These are phyloP conservation scores for Antennarius striatus DNA, from an alignment of 2,113 vertebrate genomes.

Conservation along the genomic window DNA sequence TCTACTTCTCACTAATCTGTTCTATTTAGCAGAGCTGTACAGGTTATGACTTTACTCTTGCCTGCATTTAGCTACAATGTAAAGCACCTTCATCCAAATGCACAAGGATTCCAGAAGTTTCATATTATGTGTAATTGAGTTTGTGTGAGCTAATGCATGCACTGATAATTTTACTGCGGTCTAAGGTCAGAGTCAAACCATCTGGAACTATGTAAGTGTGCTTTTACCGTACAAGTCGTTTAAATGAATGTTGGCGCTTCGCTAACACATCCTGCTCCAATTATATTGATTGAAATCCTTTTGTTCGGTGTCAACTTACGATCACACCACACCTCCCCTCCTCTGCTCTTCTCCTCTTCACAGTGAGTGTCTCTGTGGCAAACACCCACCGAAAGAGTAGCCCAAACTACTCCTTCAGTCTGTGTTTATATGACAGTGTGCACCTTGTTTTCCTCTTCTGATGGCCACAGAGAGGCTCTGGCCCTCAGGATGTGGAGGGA, in stretches of 20 bases:
- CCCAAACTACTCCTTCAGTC: slow-evolving; percentile 42
- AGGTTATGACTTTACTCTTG: slow-evolving; percentile 18
- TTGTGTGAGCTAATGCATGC: slow-evolving; percentile 24
- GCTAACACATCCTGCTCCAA: slow-evolving; percentile 5
- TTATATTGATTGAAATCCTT: slow-evolving; percentile 37
- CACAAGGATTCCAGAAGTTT: slow-evolving; percentile 10
- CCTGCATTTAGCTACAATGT: slow-evolving; percentile 6
- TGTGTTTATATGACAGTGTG: slow-evolving; percentile 71
- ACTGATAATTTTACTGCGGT: slow-evolving; percentile 4
- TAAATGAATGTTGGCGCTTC: background rate
- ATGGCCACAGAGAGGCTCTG: slow-evolving; percentile 58
- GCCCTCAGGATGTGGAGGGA: slow-evolving; percentile 75
- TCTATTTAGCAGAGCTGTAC: slow-evolving; percentile 27
- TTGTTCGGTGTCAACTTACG: slow-evolving; percentile 29
- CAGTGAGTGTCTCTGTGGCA: slow-evolving; percentile 67
- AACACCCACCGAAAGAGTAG: slow-evolving; percentile 58
- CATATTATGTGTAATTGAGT: slow-evolving; percentile 26
- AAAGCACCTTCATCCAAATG: slow-evolving; percentile 12
- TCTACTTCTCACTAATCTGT: slow-evolving; percentile 51
- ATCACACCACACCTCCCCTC: slow-evolving; percentile 14
- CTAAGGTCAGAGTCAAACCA: slow-evolving; percentile 34
- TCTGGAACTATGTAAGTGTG: slow-evolving; percentile 14
- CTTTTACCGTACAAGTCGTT: background rate
- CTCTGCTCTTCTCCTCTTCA: slow-evolving; percentile 43
- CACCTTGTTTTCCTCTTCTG: slow-evolving; percentile 74